These are phyloP conservation scores for Microtus oregoni DNA, from an alignment of 2,113 vertebrate species.

Conservation along the genomic window DNA sequence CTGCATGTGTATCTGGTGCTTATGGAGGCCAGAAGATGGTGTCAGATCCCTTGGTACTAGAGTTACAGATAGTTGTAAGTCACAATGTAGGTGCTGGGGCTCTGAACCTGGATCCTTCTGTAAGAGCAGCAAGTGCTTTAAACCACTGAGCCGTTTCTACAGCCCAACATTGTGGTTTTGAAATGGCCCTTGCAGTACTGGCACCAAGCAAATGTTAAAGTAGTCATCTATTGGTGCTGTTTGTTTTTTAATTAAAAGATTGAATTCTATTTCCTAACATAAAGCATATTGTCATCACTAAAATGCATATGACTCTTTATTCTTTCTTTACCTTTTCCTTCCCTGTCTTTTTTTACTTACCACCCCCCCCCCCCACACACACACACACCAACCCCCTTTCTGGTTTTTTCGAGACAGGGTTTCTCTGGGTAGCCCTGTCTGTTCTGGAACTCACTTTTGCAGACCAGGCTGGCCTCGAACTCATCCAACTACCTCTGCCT, in stretches of 20 bases:
- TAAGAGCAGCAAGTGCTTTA: neutral
- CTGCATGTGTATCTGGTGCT: neutral
- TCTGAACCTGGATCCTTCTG: neutral
- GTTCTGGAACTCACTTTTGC: neutral
- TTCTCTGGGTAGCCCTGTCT: neutral
- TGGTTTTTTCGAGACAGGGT: neutral
- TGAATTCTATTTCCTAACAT: neutral
- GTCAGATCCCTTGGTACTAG: neutral
- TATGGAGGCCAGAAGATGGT: neutral
- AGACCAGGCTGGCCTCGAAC: neutral
- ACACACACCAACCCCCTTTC: neutral
- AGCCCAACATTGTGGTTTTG: conserved; percentile 2
- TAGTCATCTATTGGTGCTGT: neutral
- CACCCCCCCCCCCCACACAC: accelerated
- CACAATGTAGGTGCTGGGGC: neutral
- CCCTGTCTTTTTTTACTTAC: conserved; percentile 4
- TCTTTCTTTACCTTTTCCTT: neutral
- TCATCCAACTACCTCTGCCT: neutral
- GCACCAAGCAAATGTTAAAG: neutral
- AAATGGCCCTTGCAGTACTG: conserved; percentile 1
- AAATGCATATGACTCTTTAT: neutral
- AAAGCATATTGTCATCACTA: conserved; percentile 40
- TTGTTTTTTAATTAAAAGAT: neutral
- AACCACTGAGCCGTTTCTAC: neutral
- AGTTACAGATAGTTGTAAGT: neutral